phyloP scores from a whole-genome alignment of 2,888 invertebrate species.

The Stratiomys singularior region DNA sequence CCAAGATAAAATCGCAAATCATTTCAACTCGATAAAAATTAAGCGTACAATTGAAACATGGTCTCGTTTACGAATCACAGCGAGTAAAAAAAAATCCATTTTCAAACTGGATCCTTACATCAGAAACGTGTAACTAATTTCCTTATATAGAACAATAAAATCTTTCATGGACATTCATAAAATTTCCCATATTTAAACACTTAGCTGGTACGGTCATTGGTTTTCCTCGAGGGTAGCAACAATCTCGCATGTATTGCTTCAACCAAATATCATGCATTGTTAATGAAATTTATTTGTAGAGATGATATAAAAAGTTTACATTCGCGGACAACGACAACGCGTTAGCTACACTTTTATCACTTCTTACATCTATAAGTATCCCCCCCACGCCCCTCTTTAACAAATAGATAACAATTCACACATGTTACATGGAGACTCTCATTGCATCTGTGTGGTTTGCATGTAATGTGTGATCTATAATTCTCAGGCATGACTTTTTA shows the following conservation, averaged over 20 bases:
- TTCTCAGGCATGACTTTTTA: too few relatives aligned
- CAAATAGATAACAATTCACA: conserved; percentile 14
- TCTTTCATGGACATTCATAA: too few relatives aligned
- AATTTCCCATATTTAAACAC: too few relatives aligned
- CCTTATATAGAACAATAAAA: too few relatives aligned
- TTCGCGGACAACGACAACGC: background rate
- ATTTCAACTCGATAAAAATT: too few relatives aligned
- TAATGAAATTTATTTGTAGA: conserved; percentile 28
- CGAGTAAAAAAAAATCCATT: background rate
- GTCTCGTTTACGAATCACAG: background rate
- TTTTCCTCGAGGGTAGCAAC: background rate
- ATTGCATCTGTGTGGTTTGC: too few relatives aligned
- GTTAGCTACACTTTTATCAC: conserved; percentile 6
- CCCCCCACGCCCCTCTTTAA: background rate
- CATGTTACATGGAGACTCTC: background rate
- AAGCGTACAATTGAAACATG: background rate
- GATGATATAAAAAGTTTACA: conserved; percentile 19
- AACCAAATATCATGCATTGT: background rate
- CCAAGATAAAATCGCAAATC: too few relatives aligned
- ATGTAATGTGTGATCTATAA: too few relatives aligned
- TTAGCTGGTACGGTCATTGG: background rate
- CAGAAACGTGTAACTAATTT: too few relatives aligned
- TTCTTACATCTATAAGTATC: background rate
- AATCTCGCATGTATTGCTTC: background rate
- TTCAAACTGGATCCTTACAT: background rate